Base-by-base conservation (phyloP, 2,888 invertebrate genomes). In the Mayetiola destructor region DNA sequence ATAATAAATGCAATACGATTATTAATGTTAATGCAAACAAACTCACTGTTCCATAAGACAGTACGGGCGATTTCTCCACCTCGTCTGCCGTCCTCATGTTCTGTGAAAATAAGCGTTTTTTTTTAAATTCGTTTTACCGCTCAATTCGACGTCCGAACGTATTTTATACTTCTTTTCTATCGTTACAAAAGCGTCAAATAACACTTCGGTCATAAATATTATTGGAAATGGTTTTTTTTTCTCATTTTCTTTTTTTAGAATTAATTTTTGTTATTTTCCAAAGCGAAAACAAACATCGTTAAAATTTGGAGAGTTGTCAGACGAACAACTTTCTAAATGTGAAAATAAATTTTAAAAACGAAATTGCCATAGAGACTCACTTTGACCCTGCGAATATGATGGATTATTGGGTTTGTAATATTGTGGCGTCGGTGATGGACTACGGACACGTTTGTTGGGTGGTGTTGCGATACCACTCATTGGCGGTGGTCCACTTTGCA, bases 41-140 rank as follows among this genome's bases (percentile, higher is more conserved):
- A 36, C 84, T 85, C 78, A 86, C 88, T 87, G 77, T 87, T 87
- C 87, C 88, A 88, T 64, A 88, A 80, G 67, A 88, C 85, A 69
- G 87, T 84, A 67, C 87, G 80, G 63, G 80, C 78, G 77, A 84
- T 82, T 71, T 85, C 85, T 69, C 84, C 81, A 69, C 84, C 81
- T 76, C 86, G 82, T 68, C 85, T 81, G 68, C 82, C 81, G 73
- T 88, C 88, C 71, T 88, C 87, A 70, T 82, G 79, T 72, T 84
- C 84, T 84, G 77, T 64, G 32, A 35, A 56, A 39, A 56, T 39
- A 48, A 53, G 52, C 57, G 58, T 30, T 20, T 53, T n/a, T 16
- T 59, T 70, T 69, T 61, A 69, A 68, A n/a, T n/a, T 29, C 23
- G 16, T 29, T 52, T 8, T 42, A 35, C 35, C 10, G 20, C 29